Evolutionary conservation across 2,888 invertebrate species (phyloP).

Genomic region (Labia minor): DNA sequence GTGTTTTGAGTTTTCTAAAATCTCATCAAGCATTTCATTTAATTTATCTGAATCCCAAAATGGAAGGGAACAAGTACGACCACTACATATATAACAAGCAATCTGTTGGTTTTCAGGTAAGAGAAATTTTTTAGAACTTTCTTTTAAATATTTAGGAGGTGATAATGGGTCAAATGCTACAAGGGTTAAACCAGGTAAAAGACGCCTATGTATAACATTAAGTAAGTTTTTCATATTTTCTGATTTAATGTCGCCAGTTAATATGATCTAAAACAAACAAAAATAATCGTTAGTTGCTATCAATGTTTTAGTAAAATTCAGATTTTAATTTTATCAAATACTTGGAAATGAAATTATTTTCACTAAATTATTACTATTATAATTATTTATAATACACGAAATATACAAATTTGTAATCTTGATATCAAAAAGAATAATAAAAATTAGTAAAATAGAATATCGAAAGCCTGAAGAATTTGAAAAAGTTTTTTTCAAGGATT

Average conservation of each 20-base stretch:
- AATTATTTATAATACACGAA: too few species aligned
- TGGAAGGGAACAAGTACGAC: constrained; percentile 63
- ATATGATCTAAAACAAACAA: not conserved
- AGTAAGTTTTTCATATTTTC: not conserved
- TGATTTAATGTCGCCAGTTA: not conserved
- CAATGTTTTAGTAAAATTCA: too few species aligned
- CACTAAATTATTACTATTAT: too few species aligned
- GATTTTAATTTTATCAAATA: too few species aligned
- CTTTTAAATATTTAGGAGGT: not conserved
- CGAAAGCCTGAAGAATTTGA: too few species aligned
- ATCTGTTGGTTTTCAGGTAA: constrained; percentile 48
- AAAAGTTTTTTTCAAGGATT: too few species aligned
- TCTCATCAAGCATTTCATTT: constrained; percentile 43
- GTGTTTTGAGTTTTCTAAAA: not conserved
- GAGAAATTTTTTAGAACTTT: constrained; percentile 32
- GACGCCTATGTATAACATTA: not conserved
- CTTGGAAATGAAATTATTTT: too few species aligned
- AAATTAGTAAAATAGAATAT: too few species aligned
- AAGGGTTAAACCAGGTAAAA: not conserved
- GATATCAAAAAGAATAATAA: too few species aligned
- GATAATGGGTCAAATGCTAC: not conserved
- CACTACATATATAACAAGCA: constrained; percentile 67
- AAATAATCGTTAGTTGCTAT: too few species aligned
- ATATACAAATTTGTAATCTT: too few species aligned
- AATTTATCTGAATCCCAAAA: constrained; percentile 56